These are phyloP conservation scores for Dasyurus viverrinus DNA, from an alignment of 2,113 vertebrate species.

Conservation along the genomic window DNA sequence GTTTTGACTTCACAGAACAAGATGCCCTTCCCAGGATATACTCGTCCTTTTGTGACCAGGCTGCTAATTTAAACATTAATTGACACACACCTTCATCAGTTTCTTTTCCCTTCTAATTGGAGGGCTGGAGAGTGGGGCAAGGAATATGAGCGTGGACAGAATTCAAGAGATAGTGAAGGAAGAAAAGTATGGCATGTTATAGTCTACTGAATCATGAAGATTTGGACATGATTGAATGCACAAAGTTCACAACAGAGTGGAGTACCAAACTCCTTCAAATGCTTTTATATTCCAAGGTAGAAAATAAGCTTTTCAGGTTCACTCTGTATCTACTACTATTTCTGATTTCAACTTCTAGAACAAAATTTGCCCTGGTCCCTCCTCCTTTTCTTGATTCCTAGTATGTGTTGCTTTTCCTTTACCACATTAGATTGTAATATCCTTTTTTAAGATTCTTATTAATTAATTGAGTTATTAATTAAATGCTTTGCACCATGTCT, in stretches of 20 bases:
- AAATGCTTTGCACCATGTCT: not conserved
- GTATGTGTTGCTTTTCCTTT: not conserved
- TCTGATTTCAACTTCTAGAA: not conserved
- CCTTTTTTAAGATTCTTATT: not conserved
- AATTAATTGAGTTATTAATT: not conserved
- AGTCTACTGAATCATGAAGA: not conserved
- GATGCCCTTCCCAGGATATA: not conserved
- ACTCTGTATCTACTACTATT: not conserved
- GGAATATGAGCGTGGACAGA: not conserved
- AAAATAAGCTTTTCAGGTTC: not conserved
- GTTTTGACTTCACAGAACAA: not conserved
- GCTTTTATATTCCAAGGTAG: not conserved
- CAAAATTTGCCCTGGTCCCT: not conserved
- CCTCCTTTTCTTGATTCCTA: not conserved
- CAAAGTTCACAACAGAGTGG: not conserved
- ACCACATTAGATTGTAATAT: not conserved
- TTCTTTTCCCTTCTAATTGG: not conserved
- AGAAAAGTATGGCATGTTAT: no score
- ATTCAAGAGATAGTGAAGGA: not conserved
- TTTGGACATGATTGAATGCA: not conserved
- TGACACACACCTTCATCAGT: not conserved
- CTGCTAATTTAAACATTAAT: not conserved
- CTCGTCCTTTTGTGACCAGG: not conserved
- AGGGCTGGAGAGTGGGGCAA: not conserved
- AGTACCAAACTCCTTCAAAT: not conserved